These are phyloP conservation scores for Brotogeris chrysoptera DNA, from an alignment of 2,797 vertebrate genomes.

Conservation along the genomic window DNA sequence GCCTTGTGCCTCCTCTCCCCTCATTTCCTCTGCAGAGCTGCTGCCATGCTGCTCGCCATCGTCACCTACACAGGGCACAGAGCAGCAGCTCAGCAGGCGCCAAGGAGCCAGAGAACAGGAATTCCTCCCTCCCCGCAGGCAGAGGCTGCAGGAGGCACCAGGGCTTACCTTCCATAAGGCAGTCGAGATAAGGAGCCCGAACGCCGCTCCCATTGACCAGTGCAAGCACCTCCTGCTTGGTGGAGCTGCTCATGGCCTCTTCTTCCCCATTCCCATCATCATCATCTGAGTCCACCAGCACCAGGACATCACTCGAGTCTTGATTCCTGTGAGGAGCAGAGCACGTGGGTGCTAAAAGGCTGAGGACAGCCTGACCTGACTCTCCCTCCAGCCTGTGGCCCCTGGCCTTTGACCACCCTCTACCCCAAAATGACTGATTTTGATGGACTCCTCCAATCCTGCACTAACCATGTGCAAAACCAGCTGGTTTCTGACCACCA, in stretches of 20 bases:
- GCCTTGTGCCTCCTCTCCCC: neutral
- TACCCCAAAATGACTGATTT: accelerated
- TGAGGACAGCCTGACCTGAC: neutral
- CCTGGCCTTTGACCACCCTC: neutral
- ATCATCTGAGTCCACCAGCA: slow-evolving; percentile 86
- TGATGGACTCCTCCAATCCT: neutral
- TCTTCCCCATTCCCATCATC: slow-evolving; percentile 10
- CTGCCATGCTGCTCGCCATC: neutral
- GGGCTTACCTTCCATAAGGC: slow-evolving; percentile 52
- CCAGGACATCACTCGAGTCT: slow-evolving; percentile 77
- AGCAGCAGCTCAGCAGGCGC: neutral
- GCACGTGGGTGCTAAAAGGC: neutral
- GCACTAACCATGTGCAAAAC: neutral
- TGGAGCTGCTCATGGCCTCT: neutral
- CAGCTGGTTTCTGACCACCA: neutral
- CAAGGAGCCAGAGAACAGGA: neutral
- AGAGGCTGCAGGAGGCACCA: neutral
- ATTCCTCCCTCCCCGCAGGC: neutral
- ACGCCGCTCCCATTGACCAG: slow-evolving; percentile 52
- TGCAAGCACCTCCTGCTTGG: neutral
- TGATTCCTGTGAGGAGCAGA: slow-evolving; percentile 49
- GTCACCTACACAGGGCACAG: slow-evolving; percentile 35
- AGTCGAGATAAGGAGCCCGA: neutral
- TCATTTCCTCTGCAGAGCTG: neutral
- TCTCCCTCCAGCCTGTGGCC: neutral